Percentiles rank a stretch among this genome's conserved stretches.
Conservation (phyloP, 2,888 invertebrate genomes). For the Papilio protenor region DNA sequence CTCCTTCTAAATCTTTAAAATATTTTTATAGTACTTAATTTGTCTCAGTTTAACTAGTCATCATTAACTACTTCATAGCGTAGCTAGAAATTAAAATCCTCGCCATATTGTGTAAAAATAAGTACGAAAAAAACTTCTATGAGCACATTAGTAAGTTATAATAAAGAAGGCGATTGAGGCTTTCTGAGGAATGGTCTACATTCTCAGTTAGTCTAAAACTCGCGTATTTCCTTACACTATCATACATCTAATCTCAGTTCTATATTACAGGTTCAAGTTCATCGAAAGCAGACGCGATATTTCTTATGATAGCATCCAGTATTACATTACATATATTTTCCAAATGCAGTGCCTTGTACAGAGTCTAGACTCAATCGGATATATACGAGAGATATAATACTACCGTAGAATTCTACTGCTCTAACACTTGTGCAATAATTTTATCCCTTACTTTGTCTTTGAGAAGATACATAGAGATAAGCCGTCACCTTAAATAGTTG, state of each 20-base stretch:
- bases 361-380: conserved; percentile 60
- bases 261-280: conserved; percentile 63
- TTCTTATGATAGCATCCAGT: conserved; percentile 56
- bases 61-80: too few species aligned
- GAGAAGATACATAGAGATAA: neutral
- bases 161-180: too few species aligned
- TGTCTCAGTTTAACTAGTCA: too few species aligned
- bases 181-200: too few species aligned
- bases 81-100: too few species aligned
- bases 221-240: neutral
- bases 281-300: conserved; percentile 52
- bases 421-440: neutral
- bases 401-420: neutral
- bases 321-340: conserved; percentile 70
- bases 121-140: too few species aligned
- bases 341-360: conserved; percentile 80
- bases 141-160: too few species aligned
- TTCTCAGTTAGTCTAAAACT: too few species aligned
- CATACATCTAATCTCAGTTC: neutral
- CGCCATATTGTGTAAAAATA: too few species aligned
- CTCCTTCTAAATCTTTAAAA: too few species aligned
- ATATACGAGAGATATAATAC: conserved; percentile 45
- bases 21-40: too few species aligned
- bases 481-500: too few species aligned
- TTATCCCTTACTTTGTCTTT: neutral